Base-by-base conservation (phyloP, 1,140 invertebrate species). In the Pseudomyrmex dendroicus region DNA sequence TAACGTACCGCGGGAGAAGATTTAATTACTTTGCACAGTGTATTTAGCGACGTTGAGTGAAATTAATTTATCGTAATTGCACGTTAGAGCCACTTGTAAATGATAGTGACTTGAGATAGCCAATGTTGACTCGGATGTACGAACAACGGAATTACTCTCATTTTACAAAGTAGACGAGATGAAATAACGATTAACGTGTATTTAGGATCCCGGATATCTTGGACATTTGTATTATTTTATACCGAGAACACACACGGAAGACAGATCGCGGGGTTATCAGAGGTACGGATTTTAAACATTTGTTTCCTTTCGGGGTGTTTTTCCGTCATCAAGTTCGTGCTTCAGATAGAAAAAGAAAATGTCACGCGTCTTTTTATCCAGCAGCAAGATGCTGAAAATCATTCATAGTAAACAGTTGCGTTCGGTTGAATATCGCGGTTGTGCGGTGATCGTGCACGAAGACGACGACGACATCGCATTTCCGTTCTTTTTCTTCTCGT, bases 61-160 rank as follows among this genome's bases (percentile, higher is more conserved):
- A 84, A 86, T 85, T 83, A 88, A 88, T 86, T 86, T 84, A 82
- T 83, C 68, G 64, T 66, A 64, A 88, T 64, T 73, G 56, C 62
- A 62, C 61, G 56, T 66, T 50, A 20, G 22, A 15, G 61, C 57
- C 62, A 78, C 59, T 61, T 82, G 64, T 66, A 61, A 61, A 84
- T 48, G 25, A 25, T 54, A 73, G 20, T 48, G 44, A 54, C 22
- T 68, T 59, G 64, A 52, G 52, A 35, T 80, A 72, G 48, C 46
- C 54, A 80, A 80, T 59, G 66, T 80, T 80, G 66, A 80, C 57
- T 59, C 66, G 56, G 48, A 57, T 13, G n/a, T n/a, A 52, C 44
- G n/a, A 72, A 77, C 59, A 22, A 62, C 8, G 44, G 12, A 35
- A 59, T 17, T n/a, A 46, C n/a, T 44, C 25, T 70, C 44, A 80